Evolutionary conservation across 1,140 invertebrate species (phyloP), one percentile per base, ranked within the genome.

Genomic region (Drosophila rhopaloa): DNA sequence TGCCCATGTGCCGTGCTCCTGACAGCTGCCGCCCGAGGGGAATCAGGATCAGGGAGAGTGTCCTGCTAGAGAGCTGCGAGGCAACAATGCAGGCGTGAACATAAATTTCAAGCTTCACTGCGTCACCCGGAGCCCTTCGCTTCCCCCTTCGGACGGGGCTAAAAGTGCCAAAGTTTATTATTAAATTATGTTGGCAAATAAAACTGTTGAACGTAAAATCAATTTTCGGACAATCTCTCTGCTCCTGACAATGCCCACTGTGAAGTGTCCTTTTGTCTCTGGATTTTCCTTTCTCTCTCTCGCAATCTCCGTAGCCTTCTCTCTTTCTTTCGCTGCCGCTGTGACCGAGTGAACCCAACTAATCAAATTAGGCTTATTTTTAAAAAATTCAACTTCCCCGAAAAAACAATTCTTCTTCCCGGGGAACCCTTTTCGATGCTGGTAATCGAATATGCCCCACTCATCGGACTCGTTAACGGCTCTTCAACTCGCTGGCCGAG

Each of bases 121-220:
- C 62, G 41, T 57, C 59, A 50, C 66, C 55, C 65, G 65, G 40
- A 46, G 47, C 55, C 43, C 47, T 44, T 46, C 37, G 19, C 8
- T 44, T 37, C 9, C 8, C 46, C 63, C 47, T 50, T 57, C 59
- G 63, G 46, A 65, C 56, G 48, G 81, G 79, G 83, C 79, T 73
- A 83, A 86, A 88, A 86, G 83, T 86, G 83, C 83, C 83, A 88
- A 88, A 86, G 83, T 86, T 86, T 86, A 86, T 88, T 86, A 86
- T 86, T 88, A 88, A 86, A 88, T 86, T 79, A 83, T 88, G 83
- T 79, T 88, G 79, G 70, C 84, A 78, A 88, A 86, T 86, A 88
- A 88, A 88, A 88, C 79, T 82, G 76, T 76, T 76, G 66, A 86
- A 88, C 71, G 43, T 79, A 86, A 68, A 88, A 86, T 86, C 83